These are phyloP conservation scores for Drosophila kambysellisi DNA, from an alignment of 2,888 invertebrate species.

Conservation along the genomic window DNA sequence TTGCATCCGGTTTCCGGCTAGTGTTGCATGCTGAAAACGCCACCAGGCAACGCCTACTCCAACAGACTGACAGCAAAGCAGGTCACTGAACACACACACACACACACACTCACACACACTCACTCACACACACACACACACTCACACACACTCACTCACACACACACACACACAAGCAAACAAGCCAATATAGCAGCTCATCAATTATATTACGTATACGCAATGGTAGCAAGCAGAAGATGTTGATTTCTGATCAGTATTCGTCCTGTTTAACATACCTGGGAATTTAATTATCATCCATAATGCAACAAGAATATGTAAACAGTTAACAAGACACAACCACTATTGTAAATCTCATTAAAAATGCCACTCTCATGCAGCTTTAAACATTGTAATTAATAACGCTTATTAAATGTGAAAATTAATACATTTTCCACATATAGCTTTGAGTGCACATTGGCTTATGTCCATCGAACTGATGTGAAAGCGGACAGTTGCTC, in stretches of 20 bases:
- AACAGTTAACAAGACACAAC: conserved; percentile 5
- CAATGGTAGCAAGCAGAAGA: conserved; percentile 27
- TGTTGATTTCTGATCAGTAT: conserved; percentile 49
- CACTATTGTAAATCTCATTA: conserved; percentile 21
- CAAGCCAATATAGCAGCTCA: conserved; percentile 17
- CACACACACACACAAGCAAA: neutral
- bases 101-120: neutral
- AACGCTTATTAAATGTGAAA: conserved; percentile 47
- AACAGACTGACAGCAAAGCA: conserved; percentile 63
- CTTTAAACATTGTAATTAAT: conserved; percentile 52
- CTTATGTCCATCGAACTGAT: conserved; percentile 28
- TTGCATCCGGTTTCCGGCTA: conserved; percentile 67
- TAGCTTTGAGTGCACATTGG: neutral
- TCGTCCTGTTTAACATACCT: conserved; percentile 1
- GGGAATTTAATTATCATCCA: conserved; percentile 30
- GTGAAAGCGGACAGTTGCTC: neutral
- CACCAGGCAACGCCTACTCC: conserved; percentile 30
- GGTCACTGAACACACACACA: conserved; percentile 54
- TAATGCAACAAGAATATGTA: conserved; percentile 7
- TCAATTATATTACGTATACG: conserved; percentile 61
- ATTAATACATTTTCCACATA: conserved; percentile 19
- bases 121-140: conserved; percentile 8
- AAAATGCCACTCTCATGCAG: conserved; percentile 17
- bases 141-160: conserved; percentile 21
- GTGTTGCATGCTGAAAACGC: conserved; percentile 14